These are phyloP conservation scores for Pentalonia nigronervosa DNA, from an alignment of 1,140 invertebrate genomes.

Conservation along the genomic window DNA sequence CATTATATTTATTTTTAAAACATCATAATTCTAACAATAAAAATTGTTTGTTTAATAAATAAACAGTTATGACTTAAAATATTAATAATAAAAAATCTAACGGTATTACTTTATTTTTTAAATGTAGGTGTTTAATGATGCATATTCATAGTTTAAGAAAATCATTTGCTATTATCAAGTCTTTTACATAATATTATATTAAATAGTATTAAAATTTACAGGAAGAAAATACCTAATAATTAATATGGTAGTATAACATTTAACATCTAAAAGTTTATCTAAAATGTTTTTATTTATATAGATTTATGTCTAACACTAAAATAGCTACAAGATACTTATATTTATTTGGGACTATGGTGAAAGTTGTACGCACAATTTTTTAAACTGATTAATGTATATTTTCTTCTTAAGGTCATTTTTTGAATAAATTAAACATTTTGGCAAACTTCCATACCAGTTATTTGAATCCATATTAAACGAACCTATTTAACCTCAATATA, in stretches of 20 bases:
- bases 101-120: too few species aligned
- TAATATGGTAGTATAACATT: not conserved
- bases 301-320: not conserved
- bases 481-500: not conserved
- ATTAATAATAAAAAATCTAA: too few species aligned
- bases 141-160: not conserved
- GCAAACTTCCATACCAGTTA: not conserved
- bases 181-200: not conserved
- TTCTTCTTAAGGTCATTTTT: slow-evolving; percentile 10
- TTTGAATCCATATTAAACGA: not conserved
- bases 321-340: not conserved
- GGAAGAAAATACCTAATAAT: not conserved
- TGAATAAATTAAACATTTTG: slow-evolving; percentile 32
- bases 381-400: not conserved
- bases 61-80: not conserved
- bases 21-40: not conserved
- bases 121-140: too few species aligned
- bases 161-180: not conserved
- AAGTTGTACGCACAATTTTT: not conserved
- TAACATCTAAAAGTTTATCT: not conserved
- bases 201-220: not conserved
- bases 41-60: not conserved
- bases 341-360: not conserved
- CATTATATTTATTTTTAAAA: not conserved
- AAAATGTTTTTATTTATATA: not conserved